These are phyloP conservation scores for Cheilosia variabilis DNA, from an alignment of 2,888 invertebrate genomes.

Conservation along the genomic window DNA sequence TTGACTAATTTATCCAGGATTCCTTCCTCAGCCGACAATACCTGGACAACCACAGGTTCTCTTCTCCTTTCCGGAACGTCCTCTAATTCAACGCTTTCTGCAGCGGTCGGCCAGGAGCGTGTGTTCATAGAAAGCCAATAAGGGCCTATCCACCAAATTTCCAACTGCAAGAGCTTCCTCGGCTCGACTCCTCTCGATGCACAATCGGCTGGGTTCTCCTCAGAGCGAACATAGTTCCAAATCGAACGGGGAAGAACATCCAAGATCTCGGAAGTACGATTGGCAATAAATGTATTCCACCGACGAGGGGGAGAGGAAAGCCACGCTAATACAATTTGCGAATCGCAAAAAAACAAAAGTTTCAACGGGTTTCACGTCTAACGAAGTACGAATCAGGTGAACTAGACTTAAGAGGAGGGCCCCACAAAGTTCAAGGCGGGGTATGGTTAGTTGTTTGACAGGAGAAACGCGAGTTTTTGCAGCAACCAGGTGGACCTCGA, in stretches of 20 bases:
- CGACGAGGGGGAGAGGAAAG: constrained; percentile 16
- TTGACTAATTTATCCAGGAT: no score
- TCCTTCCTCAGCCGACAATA: no score
- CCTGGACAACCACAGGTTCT: no score
- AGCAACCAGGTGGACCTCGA: constrained; percentile 6
- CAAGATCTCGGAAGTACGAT: constrained; percentile 68
- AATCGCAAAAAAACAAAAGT: constrained; percentile 48
- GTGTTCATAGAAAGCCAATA: no score
- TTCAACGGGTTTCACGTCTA: neutral
- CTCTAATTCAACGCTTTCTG: no score
- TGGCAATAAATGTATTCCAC: constrained; percentile 35
- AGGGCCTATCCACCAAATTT: no score
- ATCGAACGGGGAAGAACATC: constrained; percentile 20
- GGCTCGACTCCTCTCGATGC: no score
- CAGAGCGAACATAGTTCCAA: no score
- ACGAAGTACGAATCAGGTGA: neutral
- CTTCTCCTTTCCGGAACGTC: no score
- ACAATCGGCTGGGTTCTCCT: no score
- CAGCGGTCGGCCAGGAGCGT: no score
- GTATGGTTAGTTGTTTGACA: constrained; percentile 50
- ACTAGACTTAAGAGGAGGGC: constrained; percentile 39
- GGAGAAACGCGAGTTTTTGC: constrained; percentile 36
- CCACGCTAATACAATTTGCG: constrained; percentile 75
- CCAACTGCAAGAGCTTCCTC: no score
- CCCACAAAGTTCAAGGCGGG: constrained; percentile 53